These are phyloP conservation scores for Microctonus aethiopoides DNA, from an alignment of 2,888 invertebrate genomes.

Conservation along the genomic window DNA sequence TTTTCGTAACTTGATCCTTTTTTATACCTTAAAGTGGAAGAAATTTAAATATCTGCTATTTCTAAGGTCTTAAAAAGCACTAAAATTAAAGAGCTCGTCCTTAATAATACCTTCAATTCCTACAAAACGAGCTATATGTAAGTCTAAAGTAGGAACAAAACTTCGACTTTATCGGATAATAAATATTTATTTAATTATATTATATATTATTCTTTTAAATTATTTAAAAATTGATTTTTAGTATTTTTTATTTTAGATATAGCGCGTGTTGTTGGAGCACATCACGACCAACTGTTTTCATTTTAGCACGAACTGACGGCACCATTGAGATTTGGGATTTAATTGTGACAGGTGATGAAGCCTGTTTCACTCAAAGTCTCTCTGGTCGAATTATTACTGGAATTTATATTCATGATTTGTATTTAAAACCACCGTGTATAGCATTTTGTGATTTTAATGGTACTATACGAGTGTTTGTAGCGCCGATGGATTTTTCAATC, in stretches of 20 bases:
- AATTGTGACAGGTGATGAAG: constrained; percentile 75
- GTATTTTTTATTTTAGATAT: constrained; percentile 61
- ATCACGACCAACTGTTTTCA: constrained; percentile 78
- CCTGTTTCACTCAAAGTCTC: constrained; percentile 75
- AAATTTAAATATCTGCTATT: too few species aligned
- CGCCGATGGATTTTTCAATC: constrained; percentile 71
- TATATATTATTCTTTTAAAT: not conserved
- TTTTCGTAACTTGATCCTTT: too few species aligned
- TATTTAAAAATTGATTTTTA: constrained; percentile 1
- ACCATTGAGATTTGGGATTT: constrained; percentile 86
- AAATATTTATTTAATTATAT: not conserved
- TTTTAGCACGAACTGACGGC: constrained; percentile 79
- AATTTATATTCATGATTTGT: constrained; percentile 72
- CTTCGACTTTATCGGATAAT: too few species aligned
- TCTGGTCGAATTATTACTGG: constrained; percentile 74
- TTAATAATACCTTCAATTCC: too few species aligned
- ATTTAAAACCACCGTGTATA: constrained; percentile 72
- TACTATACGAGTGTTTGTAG: constrained; percentile 74
- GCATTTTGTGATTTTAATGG: constrained; percentile 79
- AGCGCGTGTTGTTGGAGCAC: constrained; percentile 81
- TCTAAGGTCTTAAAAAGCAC: too few species aligned
- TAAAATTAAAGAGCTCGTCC: too few species aligned
- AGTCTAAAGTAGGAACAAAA: too few species aligned
- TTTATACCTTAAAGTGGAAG: too few species aligned
- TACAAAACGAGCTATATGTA: too few species aligned